These are phyloP conservation scores for Priocnemis perturbator DNA, from an alignment of 2,888 invertebrate genomes.

Conservation along the genomic window DNA sequence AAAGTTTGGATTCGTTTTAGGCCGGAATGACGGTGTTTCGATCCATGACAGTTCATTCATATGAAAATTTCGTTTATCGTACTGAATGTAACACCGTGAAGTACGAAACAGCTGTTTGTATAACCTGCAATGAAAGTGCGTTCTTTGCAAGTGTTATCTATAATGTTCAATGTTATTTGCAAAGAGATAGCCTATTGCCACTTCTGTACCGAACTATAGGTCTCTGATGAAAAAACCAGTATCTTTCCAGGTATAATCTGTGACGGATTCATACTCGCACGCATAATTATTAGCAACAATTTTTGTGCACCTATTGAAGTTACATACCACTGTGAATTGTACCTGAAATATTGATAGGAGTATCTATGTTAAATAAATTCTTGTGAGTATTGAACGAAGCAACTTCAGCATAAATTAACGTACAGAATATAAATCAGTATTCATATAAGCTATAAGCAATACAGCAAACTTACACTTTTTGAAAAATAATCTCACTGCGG, in stretches of 20 bases:
- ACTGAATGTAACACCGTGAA: background rate
- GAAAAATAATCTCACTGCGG: background rate
- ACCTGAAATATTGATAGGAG: background rate
- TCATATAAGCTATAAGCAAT: too few species aligned
- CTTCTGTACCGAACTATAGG: background rate
- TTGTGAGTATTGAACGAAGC: too few species aligned
- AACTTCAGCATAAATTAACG: too few species aligned
- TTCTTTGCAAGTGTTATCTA: too few species aligned
- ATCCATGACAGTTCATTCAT: too few species aligned
- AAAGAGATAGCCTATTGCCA: too few species aligned
- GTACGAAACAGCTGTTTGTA: background rate
- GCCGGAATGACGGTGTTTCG: too few species aligned
- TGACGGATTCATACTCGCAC: background rate
- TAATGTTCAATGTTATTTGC: too few species aligned
- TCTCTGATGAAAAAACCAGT: background rate
- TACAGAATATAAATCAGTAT: background rate
- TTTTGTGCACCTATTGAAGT: background rate
- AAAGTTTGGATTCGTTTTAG: too few species aligned
- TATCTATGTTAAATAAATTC: background rate
- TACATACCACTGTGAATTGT: background rate
- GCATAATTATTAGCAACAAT: background rate
- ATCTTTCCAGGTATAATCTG: background rate
- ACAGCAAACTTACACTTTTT: constrained; percentile 2
- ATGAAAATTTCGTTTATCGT: background rate
- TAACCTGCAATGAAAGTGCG: background rate